Evolutionary conservation across 1,140 invertebrate genomes (phyloP).

Genomic region (Dendrolimus kikuchii): DNA sequence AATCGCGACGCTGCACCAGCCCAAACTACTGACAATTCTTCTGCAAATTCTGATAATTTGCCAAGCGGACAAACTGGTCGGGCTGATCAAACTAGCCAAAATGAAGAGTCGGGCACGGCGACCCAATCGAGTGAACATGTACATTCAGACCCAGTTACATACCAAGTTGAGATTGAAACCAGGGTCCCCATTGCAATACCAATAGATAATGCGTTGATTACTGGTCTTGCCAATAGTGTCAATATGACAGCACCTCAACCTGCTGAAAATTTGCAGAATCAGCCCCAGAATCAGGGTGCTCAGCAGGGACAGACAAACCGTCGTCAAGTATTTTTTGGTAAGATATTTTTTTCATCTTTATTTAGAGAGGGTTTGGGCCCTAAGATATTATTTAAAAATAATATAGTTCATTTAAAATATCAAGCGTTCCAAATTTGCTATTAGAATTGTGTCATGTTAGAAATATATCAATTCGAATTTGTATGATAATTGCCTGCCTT

Average conservation of each 20-base stretch:
- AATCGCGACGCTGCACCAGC: background rate
- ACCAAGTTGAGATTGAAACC: constrained; percentile 46
- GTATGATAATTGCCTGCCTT: too few species aligned
- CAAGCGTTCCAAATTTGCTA: too few species aligned
- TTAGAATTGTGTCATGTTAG: too few species aligned
- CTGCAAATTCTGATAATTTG: too few species aligned
- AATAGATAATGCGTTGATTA: constrained; percentile 25
- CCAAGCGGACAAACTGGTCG: too few species aligned
- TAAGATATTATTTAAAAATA: too few species aligned
- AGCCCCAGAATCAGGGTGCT: constrained; percentile 1
- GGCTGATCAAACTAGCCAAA: constrained; percentile 1
- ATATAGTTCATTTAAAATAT: too few species aligned
- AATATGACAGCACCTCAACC: constrained; percentile 3
- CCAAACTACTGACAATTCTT: background rate
- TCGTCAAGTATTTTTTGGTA: constrained; percentile 26
- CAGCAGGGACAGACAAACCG: constrained; percentile 6
- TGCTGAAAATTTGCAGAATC: constrained; percentile 6
- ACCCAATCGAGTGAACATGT: constrained; percentile 31
- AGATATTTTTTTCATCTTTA: constrained; percentile 12
- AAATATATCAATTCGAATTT: too few species aligned
- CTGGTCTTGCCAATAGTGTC: constrained; percentile 11
- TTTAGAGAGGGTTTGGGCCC: background rate
- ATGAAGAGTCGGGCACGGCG: constrained; percentile 1
- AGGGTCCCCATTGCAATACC: constrained; percentile 34
- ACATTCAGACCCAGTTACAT: constrained; percentile 37